These are phyloP conservation scores for Heterotis niloticus DNA, from an alignment of 2,113 vertebrate genomes.

Conservation along the genomic window DNA sequence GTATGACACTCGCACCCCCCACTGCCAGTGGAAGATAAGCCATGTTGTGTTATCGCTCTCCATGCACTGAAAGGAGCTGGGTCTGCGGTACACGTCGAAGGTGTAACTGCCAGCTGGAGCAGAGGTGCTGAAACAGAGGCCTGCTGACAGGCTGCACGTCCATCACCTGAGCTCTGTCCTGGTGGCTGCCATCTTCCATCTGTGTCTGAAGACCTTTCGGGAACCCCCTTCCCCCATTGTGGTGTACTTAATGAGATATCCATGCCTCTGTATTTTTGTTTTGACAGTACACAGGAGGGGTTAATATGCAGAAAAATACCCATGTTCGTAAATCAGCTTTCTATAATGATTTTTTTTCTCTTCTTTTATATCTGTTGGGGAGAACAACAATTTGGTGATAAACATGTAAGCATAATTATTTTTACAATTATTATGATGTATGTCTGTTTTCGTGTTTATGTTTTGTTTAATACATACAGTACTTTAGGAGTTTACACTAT, in stretches of 20 bases:
- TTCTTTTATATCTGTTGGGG: not conserved
- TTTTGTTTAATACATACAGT: not conserved
- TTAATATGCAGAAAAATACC: not conserved
- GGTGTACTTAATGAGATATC: not conserved
- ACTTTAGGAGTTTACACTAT: not conserved
- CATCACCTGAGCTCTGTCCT: conserved; percentile 7
- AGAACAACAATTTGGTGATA: not conserved
- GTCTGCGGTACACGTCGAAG: not conserved
- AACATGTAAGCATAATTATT: not conserved
- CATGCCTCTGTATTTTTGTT: not conserved
- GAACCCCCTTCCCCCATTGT: not conserved
- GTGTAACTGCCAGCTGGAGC: conserved; percentile 15
- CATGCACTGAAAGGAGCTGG: conserved; percentile 23
- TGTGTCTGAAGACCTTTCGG: not conserved
- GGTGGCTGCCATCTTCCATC: not conserved
- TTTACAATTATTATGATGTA: not conserved
- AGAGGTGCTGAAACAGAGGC: conserved; percentile 23
- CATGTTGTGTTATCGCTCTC: conserved; percentile 41
- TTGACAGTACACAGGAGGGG: not conserved
- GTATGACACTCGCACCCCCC: conserved; percentile 28
- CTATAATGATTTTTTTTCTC: not conserved
- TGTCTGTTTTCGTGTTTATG: no score
- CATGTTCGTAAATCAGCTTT: not conserved
- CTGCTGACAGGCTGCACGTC: conserved; percentile 34
- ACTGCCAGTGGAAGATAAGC: conserved; percentile 48